Evolutionary conservation across 2,113 vertebrate species (phyloP).

Genomic region (Tichodroma muraria): DNA sequence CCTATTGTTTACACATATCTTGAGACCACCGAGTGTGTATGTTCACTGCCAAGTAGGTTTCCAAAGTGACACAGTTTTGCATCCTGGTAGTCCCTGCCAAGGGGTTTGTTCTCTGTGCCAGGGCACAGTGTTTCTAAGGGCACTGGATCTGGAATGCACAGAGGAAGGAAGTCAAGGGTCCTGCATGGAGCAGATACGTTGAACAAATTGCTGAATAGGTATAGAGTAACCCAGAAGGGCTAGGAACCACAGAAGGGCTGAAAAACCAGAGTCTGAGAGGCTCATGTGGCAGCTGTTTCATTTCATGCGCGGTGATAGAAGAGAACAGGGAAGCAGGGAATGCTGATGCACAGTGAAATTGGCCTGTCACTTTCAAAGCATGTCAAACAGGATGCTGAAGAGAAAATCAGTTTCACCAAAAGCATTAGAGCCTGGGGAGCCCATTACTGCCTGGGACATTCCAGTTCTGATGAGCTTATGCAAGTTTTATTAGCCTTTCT

Average conservation of each 20-base stretch:
- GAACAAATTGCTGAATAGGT: background rate
- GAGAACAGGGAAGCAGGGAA: background rate
- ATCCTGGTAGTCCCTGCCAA: background rate
- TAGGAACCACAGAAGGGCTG: background rate
- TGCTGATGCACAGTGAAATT: background rate
- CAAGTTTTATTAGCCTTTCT: background rate
- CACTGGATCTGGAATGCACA: fast-evolving
- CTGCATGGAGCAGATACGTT: background rate
- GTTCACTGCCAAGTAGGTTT: background rate
- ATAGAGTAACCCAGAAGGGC: background rate
- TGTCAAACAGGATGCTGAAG: background rate
- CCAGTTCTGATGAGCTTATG: background rate
- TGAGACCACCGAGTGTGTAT: background rate
- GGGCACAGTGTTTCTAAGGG: background rate
- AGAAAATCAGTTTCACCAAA: background rate
- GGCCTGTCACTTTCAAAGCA: background rate
- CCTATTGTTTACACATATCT: background rate
- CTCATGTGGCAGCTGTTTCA: background rate
- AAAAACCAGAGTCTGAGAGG: background rate
- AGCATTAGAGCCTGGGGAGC: background rate
- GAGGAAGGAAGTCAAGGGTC: background rate
- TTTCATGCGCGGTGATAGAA: background rate
- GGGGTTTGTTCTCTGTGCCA: background rate
- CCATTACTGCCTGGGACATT: background rate
- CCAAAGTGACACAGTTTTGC: background rate